Evolutionary conservation across 1,140 invertebrate genomes (phyloP).

Genomic region (Bombus balteatus): DNA sequence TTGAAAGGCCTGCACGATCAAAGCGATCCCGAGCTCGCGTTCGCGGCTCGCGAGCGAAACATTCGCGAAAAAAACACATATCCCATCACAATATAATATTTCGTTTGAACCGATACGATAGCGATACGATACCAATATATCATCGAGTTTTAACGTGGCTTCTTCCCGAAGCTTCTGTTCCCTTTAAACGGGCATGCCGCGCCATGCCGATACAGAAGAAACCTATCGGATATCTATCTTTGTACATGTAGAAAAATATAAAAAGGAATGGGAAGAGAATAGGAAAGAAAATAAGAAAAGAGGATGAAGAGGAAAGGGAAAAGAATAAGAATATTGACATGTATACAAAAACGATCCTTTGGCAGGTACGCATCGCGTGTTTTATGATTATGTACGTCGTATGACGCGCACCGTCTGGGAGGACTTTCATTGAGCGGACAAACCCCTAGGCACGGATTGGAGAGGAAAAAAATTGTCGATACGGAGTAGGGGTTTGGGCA

Average conservation of each 20-base stretch:
- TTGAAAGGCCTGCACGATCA: conserved; percentile 3
- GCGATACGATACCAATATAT: not conserved
- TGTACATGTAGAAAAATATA: not conserved
- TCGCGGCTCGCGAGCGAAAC: not conserved
- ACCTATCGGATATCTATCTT: not conserved
- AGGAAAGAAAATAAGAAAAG: not conserved
- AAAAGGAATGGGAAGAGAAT: not conserved
- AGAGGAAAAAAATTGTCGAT: conserved; percentile 69
- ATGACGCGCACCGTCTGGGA: conserved; percentile 58
- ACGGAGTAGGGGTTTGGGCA: conserved; percentile 45
- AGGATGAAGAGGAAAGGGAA: not conserved
- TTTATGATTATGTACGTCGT: conserved; percentile 63
- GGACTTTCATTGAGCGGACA: conserved; percentile 72
- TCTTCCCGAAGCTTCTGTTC: not conserved
- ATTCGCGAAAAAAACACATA: not conserved
- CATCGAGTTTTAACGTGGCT: not conserved
- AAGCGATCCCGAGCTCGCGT: not conserved
- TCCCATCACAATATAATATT: not conserved
- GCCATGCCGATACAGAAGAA: not conserved
- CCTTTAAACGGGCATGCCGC: not conserved
- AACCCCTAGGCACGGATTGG: conserved; percentile 60
- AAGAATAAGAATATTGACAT: conserved; percentile 20
- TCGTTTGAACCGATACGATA: not conserved
- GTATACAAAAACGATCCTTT: conserved; percentile 15
- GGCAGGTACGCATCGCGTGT: conserved; percentile 56